Evolutionary conservation across 2,888 invertebrate species (phyloP), one percentile per base, ranked within the genome.

Genomic region (Palloptera scutellata): DNA sequence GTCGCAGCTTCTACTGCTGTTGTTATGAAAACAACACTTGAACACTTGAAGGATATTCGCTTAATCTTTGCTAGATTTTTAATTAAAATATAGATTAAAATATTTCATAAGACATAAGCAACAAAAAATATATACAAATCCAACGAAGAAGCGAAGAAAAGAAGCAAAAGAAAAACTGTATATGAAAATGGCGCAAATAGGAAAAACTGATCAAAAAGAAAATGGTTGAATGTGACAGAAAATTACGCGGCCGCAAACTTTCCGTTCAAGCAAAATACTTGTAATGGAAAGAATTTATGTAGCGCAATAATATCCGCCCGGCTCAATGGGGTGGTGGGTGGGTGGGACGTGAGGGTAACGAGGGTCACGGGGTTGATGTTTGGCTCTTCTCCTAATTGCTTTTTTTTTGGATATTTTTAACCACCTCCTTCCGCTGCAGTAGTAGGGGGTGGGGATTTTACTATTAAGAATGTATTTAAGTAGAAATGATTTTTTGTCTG

Each of bases 31-130:
- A 53, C 52, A 62, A 53, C 51, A 48, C 20, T 9, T 40, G 30
- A 30, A 30, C 6, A 43, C 42, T 41, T 10, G 48, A 15, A 9
- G n/a, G 20, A 17, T 43, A 13, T n/a, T 10, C 48, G 41, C 53
- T 51, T 65, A 57, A 61, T 69, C 66, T 63, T 40, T 40, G 51
- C 42, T 60, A 63, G 54, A 59, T 69, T 69, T 69, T 69, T 69
- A 69, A 69, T 69, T 69, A 69, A 69, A 69, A 69, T 63, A 66
- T 63, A 65, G 55, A 69, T 69, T 62, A 54, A 66, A 63, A 66
- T 66, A 65, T 64, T 68, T 58, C 41, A 30, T 61, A 55, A 51
- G 11, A 40, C 30, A 30, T 4, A 30, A 30, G 30, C 2, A 30
- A 30, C 2, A 30, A 30, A 30, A 30, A 6, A 30, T 4, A 30